These are phyloP conservation scores for Nephrotoma guestfalica DNA, from an alignment of 2,888 invertebrate genomes.

Conservation along the genomic window DNA sequence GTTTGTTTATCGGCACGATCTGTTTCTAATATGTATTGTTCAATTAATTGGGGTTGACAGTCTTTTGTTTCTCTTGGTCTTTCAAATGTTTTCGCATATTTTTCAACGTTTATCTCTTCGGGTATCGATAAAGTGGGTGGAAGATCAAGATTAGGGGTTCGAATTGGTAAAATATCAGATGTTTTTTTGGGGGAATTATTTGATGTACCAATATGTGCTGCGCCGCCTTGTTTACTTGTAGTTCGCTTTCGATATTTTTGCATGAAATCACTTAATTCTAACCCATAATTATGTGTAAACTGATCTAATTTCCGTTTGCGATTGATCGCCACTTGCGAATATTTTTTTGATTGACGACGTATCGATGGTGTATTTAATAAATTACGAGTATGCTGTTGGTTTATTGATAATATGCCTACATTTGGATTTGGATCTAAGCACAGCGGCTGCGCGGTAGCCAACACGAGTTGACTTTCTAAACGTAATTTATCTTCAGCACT, in stretches of 20 bases:
- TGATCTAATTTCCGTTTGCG: constrained; percentile 78
- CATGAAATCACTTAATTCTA: constrained; percentile 45
- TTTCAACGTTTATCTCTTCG: constrained; percentile 28
- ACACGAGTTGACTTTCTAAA: constrained; percentile 66
- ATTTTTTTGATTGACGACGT: constrained; percentile 58
- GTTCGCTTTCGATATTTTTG: constrained; percentile 26
- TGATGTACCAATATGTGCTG: constrained; percentile 11
- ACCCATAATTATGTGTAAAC: constrained; percentile 62
- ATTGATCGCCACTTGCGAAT: constrained; percentile 68
- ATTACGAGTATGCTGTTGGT: constrained; percentile 57
- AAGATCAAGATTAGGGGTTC: constrained; percentile 46
- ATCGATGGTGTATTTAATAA: constrained; percentile 60
- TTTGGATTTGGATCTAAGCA: constrained; percentile 81
- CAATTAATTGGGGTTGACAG: constrained; percentile 66
- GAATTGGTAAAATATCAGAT: constrained; percentile 43
- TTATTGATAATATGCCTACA: constrained; percentile 60
- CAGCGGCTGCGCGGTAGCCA: constrained; percentile 72
- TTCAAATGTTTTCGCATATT: constrained; percentile 31
- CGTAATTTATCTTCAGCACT: constrained; percentile 26
- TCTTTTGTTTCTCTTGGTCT: constrained; percentile 36
- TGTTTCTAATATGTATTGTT: constrained; percentile 80
- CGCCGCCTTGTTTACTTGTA: constrained; percentile 12
- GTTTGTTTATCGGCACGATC: constrained; percentile 53
- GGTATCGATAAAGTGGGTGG: constrained; percentile 39
- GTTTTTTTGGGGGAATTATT: constrained; percentile 28